Percentiles rank a stretch among this genome's conserved stretches.
phyloP scores from a whole-genome alignment of 2,797 vertebrate species.

The Spatula clypeata region DNA sequence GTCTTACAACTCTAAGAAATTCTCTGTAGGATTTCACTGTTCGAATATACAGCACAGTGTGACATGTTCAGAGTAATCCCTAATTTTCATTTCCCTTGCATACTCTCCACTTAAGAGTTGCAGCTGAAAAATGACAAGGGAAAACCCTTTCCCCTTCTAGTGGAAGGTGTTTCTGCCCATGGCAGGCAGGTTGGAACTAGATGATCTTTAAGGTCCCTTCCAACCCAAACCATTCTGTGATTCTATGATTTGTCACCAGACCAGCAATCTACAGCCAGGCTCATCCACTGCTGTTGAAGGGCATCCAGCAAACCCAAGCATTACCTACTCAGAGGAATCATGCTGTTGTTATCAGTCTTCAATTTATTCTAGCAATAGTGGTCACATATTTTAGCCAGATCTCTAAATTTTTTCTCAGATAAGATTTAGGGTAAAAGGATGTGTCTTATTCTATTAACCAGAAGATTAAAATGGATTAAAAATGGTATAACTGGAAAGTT shows the following conservation, averaged over 20 bases:
- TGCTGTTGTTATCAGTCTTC: rapidly evolving
- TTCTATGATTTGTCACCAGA: not conserved
- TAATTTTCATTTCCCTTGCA: not conserved
- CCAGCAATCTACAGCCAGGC: not conserved
- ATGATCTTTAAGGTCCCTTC: too few species aligned
- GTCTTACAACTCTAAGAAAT: not conserved
- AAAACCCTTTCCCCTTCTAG: not conserved
- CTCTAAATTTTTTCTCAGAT: not conserved
- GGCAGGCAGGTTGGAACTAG: too few species aligned
- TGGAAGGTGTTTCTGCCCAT: too few species aligned
- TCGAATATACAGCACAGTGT: not conserved
- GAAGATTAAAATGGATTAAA: not conserved
- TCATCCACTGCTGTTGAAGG: not conserved
- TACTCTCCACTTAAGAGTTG: not conserved
- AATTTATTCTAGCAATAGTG: not conserved
- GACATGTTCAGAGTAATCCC: not conserved
- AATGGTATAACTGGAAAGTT: not conserved
- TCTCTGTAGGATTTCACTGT: not conserved
- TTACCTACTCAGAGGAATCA: not conserved
- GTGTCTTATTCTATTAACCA: not conserved
- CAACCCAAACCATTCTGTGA: too few species aligned
- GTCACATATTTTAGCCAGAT: not conserved
- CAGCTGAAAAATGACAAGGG: not conserved
- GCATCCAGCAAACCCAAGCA: not conserved
- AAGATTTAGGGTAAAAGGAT: not conserved